These are phyloP conservation scores for Thecophora atra DNA, from an alignment of 2,888 invertebrate species.

Conservation along the genomic window DNA sequence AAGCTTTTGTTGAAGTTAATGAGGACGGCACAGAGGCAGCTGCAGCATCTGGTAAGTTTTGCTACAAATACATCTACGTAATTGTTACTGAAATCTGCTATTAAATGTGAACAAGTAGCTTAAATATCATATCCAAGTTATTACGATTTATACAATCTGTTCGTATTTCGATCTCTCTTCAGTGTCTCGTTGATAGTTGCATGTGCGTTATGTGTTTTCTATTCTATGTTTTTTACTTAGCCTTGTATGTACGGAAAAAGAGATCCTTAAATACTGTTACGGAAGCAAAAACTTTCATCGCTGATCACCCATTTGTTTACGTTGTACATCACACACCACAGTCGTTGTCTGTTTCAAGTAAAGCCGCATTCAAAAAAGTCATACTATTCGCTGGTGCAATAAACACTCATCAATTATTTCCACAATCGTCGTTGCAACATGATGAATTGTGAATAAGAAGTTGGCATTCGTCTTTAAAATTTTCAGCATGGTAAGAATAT, in stretches of 20 bases:
- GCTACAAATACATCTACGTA: not conserved
- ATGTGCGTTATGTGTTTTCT: not conserved
- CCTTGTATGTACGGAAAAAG: constrained; percentile 18
- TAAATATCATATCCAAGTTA: not conserved
- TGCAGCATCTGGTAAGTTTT: constrained; percentile 67
- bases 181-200: not conserved
- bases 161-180: not conserved
- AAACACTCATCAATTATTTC: not conserved
- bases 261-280: constrained; percentile 21
- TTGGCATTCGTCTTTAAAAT: not conserved
- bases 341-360: not conserved
- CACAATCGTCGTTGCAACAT: not conserved
- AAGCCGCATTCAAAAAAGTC: not conserved
- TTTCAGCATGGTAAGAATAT: too few relatives aligned
- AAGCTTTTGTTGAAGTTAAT: constrained; percentile 87
- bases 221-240: constrained; percentile 14
- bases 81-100: not conserved
- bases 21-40: constrained; percentile 91
- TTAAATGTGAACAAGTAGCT: too few relatives aligned
- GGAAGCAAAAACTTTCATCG: constrained; percentile 50
- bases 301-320: constrained; percentile 60
- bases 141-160: not conserved
- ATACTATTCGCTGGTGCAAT: constrained; percentile 21
- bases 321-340: constrained; percentile 41
- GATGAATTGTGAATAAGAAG: constrained; percentile 7